Evolutionary conservation across 2,797 vertebrate genomes (phyloP).

Genomic region (Rachycentron canadum): DNA sequence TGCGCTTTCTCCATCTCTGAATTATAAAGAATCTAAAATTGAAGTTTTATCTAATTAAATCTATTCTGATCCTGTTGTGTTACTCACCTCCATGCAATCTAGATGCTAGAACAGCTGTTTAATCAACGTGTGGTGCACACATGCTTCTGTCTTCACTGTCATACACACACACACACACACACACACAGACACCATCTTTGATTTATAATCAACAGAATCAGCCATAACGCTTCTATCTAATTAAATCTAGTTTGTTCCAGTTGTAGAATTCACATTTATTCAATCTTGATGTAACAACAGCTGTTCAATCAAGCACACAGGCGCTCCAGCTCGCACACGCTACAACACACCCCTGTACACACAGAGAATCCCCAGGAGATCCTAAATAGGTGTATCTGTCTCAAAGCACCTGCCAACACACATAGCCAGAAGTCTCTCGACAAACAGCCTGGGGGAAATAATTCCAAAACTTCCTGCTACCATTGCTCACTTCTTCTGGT

Average conservation of each 20-base stretch:
- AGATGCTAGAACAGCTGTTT: conserved; percentile 71
- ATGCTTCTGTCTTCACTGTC: conserved; percentile 23
- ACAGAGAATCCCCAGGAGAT: conserved; percentile 61
- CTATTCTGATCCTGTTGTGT: conserved; percentile 54
- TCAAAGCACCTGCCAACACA: conserved; percentile 71
- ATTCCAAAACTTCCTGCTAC: conserved; percentile 55
- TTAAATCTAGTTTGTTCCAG: conserved; percentile 80
- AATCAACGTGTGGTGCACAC: conserved; percentile 57
- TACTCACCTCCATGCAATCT: conserved; percentile 57
- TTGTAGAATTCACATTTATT: conserved; percentile 77
- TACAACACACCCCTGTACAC: conserved; percentile 43
- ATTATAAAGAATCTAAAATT: conserved; percentile 48
- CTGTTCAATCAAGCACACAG: conserved; percentile 72
- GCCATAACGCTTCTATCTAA: conserved; percentile 72
- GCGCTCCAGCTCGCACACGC: conserved; percentile 21
- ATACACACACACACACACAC: conserved; percentile 10
- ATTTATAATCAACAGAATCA: conserved; percentile 78
- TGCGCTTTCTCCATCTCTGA: conserved; percentile 22
- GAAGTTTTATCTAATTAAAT: conserved; percentile 74
- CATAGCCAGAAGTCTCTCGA: conserved; percentile 58
- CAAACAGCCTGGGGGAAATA: conserved; percentile 62
- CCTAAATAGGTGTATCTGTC: conserved; percentile 69
- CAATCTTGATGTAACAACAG: conserved; percentile 72
- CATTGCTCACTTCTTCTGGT: conserved; percentile 47
- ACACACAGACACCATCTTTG: conserved; percentile 53